Evolutionary conservation across 2,888 invertebrate species (phyloP).

Genomic region (Xanthorhoe designata): DNA sequence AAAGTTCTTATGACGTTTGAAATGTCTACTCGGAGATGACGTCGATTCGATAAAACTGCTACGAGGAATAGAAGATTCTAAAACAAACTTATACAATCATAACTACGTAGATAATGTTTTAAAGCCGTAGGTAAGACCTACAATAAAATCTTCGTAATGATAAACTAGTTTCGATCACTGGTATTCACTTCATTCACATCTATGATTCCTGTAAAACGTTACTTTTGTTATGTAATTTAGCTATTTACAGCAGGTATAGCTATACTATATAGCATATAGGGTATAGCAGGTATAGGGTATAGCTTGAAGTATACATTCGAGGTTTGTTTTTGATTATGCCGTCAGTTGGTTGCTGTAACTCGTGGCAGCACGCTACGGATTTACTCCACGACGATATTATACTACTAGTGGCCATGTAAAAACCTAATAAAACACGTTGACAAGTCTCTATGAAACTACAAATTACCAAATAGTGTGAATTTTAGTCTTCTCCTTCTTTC

Average conservation of each 20-base stretch:
- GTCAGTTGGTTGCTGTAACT: slow-evolving; percentile 25
- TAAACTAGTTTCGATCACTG: too few species aligned
- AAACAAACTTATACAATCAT: neutral
- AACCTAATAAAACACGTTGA: slow-evolving; percentile 14
- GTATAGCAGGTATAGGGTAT: too few species aligned
- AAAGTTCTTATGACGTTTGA: slow-evolving; percentile 46
- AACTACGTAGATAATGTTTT: neutral
- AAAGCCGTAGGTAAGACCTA: neutral
- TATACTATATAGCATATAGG: too few species aligned
- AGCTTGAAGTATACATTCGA: slow-evolving; percentile 11
- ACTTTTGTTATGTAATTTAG: neutral
- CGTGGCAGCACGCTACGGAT: slow-evolving; percentile 47
- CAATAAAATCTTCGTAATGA: neutral
- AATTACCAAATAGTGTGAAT: neutral
- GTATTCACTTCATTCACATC: too few species aligned
- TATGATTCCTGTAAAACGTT: too few species aligned
- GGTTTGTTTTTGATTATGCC: slow-evolving; percentile 20
- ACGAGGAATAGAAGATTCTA: neutral
- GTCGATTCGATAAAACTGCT: slow-evolving; percentile 13
- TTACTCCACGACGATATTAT: slow-evolving; percentile 21
- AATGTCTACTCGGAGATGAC: slow-evolving; percentile 27
- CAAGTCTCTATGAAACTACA: neutral
- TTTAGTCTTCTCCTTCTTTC: too few species aligned
- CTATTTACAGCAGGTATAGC: neutral
- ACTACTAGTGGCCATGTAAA: slow-evolving; percentile 11